A percentile compares a stretch with the other conserved stretches of the same genome.
Evolutionary conservation across 2,113 vertebrate species (phyloP).

Genomic region (Ceuthmochares aereus): DNA sequence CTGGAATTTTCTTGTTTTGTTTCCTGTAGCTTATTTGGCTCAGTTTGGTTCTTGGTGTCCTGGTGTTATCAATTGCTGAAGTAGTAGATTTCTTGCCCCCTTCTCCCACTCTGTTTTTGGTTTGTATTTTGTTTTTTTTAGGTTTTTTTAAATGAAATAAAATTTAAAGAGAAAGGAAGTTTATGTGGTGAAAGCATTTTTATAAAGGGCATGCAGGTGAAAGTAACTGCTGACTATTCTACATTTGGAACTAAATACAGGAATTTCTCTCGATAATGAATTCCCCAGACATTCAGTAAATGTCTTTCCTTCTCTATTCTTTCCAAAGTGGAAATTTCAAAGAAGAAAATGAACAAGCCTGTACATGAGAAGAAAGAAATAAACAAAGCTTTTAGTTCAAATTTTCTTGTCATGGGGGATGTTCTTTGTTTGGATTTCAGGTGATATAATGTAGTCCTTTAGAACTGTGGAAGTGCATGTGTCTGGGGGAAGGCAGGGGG

Average conservation of each 20-base stretch:
- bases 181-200: neutral
- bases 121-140: neutral
- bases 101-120: neutral
- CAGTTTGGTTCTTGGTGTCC: neutral
- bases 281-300: neutral
- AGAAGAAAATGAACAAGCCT: neutral
- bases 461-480: neutral
- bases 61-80: neutral
- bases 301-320: neutral
- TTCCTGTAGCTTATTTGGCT: neutral
- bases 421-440: neutral
- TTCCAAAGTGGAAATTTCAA: neutral
- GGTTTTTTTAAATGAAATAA: neutral
- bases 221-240: neutral
- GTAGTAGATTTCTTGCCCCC: neutral
- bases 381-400: neutral
- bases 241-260: neutral
- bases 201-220: neutral
- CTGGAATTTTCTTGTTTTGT: constrained; percentile 14
- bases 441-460: neutral
- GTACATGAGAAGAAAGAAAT: neutral
- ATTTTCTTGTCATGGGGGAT: neutral
- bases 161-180: neutral
- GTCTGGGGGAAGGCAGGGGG: neutral
- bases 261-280: neutral